Conservation (phyloP, 1,140 invertebrate species). For the Euura lappo region DNA sequence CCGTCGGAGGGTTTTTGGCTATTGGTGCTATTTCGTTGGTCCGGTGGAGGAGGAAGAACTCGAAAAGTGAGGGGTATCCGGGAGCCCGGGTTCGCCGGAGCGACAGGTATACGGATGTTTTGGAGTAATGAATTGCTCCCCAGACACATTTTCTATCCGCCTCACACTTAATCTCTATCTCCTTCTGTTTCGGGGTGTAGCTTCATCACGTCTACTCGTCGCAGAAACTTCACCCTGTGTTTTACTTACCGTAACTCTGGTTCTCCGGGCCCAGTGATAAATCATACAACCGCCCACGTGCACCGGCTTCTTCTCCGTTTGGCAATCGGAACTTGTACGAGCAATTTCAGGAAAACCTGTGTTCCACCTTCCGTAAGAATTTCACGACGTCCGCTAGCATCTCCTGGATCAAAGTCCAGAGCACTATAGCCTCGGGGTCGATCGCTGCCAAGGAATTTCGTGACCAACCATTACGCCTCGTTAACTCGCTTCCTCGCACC, state of each 20-base stretch:
- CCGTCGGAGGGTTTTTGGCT: neutral
- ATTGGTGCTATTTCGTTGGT: neutral
- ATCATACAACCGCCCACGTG: neutral
- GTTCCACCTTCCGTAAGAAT: neutral
- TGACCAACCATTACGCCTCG: neutral
- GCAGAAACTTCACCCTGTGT: constrained; percentile 1
- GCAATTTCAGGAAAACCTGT: neutral
- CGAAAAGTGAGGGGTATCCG: neutral
- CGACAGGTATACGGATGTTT: constrained; percentile 5
- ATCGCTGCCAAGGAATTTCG: no score
- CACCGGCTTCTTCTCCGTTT: neutral
- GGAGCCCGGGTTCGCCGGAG: neutral
- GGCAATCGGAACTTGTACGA: neutral
- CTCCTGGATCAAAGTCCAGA: no score
- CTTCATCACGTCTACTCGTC: neutral
- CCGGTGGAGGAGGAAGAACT: neutral
- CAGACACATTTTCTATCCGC: constrained; percentile 5
- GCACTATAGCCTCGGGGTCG: no score
- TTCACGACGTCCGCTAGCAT: neutral
- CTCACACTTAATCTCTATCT: constrained; percentile 1
- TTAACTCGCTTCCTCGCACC: neutral
- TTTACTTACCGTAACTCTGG: constrained; percentile 1
- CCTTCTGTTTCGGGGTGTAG: neutral
- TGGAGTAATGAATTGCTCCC: constrained; percentile 5
- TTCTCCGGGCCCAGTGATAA: neutral